Base-by-base conservation (phyloP, 2,888 invertebrate genomes). In the Teinopalpus imperialis region DNA sequence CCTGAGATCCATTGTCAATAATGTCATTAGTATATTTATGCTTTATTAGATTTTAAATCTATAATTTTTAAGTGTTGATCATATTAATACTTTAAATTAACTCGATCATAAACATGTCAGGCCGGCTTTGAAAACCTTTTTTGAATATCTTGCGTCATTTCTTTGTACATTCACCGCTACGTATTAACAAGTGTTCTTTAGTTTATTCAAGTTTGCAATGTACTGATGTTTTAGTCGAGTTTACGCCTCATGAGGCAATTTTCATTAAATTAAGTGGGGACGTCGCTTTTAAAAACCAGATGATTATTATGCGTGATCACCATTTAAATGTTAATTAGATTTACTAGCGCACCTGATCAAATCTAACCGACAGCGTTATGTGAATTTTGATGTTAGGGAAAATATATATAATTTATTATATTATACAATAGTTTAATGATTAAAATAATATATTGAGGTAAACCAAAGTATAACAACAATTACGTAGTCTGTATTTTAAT, bases 321-420 rank as follows among this genome's bases (percentile, higher is more conserved):
- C 83, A 86, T 87, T 85, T 86, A 81, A 81, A 87, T 87, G 87
- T 73, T 87, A 87, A 87, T 86, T 85, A 83, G 71, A 80, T 82
- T 81, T 81, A 78, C 74, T 67, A 61, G 53, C 60, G 63, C 87
- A 87, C 79, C 83, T 87, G 87, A 79, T 72, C 74, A 83, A 79
- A 86, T 70, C 47, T 49, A 49, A 54, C 53, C 54, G 53, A 56
- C 54, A 66, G 60, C 57, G 62, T 24, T 39, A 26, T 9, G 18
- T 31, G n/a, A 14, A 39, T 16, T 37, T 37, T 24, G 27, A 29
- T 18, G 10, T 29, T 37, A 6, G 13, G 14, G 16, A 16, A 1
- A 6, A 43, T 13, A 35, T 29, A 41, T 30, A 10, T 31, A 13
- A 24, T 10, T 23, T 6, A 20, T 13, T n/a, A n/a, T n/a, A n/a